phyloP scores from a whole-genome alignment of 2,888 invertebrate genomes.

The Pelosia muscerda region DNA sequence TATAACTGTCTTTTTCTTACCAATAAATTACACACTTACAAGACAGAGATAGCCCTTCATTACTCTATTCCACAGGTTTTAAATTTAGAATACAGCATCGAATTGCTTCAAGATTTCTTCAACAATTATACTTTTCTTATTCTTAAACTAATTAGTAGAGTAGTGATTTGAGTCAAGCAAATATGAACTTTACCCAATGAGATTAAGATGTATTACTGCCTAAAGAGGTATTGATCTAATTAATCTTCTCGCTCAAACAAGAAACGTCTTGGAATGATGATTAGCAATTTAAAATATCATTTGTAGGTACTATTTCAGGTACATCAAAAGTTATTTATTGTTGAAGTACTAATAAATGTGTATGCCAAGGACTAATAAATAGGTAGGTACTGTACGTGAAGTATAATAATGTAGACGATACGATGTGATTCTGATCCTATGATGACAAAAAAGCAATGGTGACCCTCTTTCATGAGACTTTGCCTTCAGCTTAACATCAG shows the following conservation, averaged over 20 bases:
- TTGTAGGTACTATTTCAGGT: conserved; percentile 28
- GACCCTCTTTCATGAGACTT: too few relatives aligned
- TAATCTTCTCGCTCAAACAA: conserved; percentile 29
- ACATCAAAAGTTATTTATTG: conserved; percentile 27
- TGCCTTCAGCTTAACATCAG: too few relatives aligned
- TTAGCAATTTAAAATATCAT: conserved; percentile 35
- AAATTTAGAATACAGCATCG: conserved; percentile 29
- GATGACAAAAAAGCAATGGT: too few relatives aligned
- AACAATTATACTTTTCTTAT: conserved; percentile 29
- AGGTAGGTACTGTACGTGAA: neutral
- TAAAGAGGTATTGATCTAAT: conserved; percentile 19
- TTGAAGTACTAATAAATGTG: too few relatives aligned
- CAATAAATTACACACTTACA: conserved; percentile 18
- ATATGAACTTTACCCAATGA: neutral
- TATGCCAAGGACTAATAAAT: neutral
- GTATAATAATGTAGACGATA: too few relatives aligned
- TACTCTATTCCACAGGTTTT: conserved; percentile 27
- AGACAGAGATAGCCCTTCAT: conserved; percentile 18
- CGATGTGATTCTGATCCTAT: too few relatives aligned
- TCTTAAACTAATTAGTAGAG: conserved; percentile 37
- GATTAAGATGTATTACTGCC: conserved; percentile 14
- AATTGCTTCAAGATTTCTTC: conserved; percentile 43
- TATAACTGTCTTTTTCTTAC: conserved; percentile 24
- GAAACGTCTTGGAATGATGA: conserved; percentile 41
- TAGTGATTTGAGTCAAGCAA: conserved; percentile 15